Conservation (phyloP, 2,113 vertebrate species). For the Alligator mississippiensis region DNA sequence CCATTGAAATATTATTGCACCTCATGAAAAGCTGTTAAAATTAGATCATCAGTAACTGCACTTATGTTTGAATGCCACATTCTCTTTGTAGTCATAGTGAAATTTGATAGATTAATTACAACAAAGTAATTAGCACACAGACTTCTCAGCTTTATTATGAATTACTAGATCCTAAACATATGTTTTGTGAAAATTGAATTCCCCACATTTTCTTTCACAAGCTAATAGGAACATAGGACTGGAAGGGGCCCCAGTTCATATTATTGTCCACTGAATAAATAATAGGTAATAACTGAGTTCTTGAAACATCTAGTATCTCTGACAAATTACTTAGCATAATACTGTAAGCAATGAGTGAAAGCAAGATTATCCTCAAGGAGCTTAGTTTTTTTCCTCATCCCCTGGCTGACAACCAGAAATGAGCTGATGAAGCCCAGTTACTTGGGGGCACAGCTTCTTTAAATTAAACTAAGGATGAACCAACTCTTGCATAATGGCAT, state of each 20-base stretch:
- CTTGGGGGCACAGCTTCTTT: neutral
- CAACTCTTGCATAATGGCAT: neutral
- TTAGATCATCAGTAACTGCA: neutral
- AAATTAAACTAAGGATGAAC: neutral
- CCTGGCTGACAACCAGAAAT: conserved; percentile 41
- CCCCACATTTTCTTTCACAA: neutral
- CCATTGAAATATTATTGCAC: neutral
- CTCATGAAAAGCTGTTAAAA: neutral
- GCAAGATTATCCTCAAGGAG: neutral
- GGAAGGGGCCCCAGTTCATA: neutral
- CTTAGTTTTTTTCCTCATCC: conserved; percentile 15
- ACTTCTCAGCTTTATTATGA: neutral
- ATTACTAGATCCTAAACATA: neutral
- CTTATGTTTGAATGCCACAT: neutral
- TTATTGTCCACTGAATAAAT: neutral
- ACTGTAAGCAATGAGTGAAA: neutral
- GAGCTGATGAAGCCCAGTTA: conserved; percentile 24
- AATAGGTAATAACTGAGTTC: neutral
- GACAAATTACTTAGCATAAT: neutral
- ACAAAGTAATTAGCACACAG: neutral
- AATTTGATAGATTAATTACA: neutral
- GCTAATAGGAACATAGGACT: no score
- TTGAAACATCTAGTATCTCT: neutral
- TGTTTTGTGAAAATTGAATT: neutral
- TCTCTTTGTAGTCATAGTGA: neutral